Base-by-base conservation (phyloP, 2,797 vertebrate species). In the Bucorvus abyssinicus region DNA sequence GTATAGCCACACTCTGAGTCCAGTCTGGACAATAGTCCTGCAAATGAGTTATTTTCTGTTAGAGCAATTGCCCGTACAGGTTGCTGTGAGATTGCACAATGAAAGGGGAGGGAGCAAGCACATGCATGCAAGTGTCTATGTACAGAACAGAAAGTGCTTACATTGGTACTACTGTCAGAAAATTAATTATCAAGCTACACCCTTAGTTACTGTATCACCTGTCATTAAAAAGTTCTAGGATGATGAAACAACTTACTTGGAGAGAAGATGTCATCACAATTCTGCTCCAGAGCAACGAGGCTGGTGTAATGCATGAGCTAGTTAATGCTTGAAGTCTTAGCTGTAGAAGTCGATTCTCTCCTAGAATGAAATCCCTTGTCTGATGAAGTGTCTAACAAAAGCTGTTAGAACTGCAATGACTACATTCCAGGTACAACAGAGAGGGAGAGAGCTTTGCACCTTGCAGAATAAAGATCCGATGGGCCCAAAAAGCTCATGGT, bases 121-220 rank as follows among this genome's bases (percentile, higher is more conserved):
- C n/a, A 0, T 60, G 75, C 68, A 52, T 50, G 59, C 76, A 71
- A 77, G 10, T 57, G 64, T 70, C 70, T 87, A 32, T 45, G n/a
- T 50, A 90, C 4, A 1, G 89, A 92, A 92, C 34, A 85, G 78
- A 81, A 80, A 95, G 36, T 50, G 81, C 79, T 73, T 50, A 38
- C 30, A 27, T 17, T 49, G 56, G 52, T 93, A 40, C 75, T 60
- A 70, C 53, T 94, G 84, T 74, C 86, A 95, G 78, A 89, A 89
- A 80, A 83, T 92, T 90, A 87, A 60, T 96, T 89, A 90, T 77
- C 68, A 85, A 75, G 53, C 52, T 95, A 89, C 92, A 87, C 94
- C 93, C 94, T 92, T 85, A 68, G 93, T 91, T 91, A 85, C 71
- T 83, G 49, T 91, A 92, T 84, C 84, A 87, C 76, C 68, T 89